Conservation (phyloP, 2,888 invertebrate genomes). For the Harpalus rufipes region DNA sequence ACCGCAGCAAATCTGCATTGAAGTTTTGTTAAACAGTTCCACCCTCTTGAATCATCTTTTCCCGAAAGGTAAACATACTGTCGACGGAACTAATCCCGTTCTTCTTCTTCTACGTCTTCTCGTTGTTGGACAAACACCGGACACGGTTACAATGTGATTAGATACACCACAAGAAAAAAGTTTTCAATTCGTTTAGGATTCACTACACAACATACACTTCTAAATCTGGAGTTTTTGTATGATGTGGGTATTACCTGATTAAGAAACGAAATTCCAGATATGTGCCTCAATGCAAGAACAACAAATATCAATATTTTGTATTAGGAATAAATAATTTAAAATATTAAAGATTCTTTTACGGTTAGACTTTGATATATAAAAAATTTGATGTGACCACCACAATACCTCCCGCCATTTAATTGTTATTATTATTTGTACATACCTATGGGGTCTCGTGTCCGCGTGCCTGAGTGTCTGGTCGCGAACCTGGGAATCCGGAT, state of each 20-base stretch:
- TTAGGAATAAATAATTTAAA: no score
- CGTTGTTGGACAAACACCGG: conserved; percentile 46
- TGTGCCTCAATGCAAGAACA: neutral
- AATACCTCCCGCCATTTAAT: no score
- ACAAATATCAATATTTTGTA: no score
- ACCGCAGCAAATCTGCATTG: conserved; percentile 54
- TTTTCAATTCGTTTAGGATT: conserved; percentile 10
- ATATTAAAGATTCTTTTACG: no score
- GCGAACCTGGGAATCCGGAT: no score
- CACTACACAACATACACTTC: neutral
- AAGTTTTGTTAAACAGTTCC: conserved; percentile 38
- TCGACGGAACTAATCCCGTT: conserved; percentile 47
- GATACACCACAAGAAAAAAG: conserved; percentile 59
- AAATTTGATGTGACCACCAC: no score
- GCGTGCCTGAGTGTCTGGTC: no score
- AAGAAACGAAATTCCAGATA: neutral
- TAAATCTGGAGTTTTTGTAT: neutral
- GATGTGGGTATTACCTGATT: neutral
- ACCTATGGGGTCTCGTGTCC: no score
- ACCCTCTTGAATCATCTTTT: conserved; percentile 51
- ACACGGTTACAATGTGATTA: conserved; percentile 64
- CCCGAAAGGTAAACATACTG: conserved; percentile 30
- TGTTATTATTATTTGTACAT: no score
- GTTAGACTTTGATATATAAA: neutral
- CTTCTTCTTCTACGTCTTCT: conserved; percentile 17